Evolutionary conservation across 2,113 vertebrate species (phyloP).

Genomic region (Oreochromis spilurus): DNA sequence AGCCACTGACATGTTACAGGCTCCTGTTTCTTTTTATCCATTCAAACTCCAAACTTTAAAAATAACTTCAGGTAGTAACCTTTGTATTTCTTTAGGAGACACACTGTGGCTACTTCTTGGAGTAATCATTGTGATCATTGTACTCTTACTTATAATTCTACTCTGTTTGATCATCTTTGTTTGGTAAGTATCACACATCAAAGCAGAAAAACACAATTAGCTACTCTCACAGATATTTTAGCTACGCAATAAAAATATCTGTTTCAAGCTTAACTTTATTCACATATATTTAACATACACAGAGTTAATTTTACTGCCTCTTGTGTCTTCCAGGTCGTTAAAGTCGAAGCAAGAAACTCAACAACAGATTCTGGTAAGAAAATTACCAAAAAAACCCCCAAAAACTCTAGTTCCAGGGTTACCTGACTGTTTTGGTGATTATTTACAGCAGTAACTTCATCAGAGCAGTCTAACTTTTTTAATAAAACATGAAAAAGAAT

Average conservation of each 20-base stretch:
- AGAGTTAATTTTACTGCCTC: not conserved
- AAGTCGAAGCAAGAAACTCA: not conserved
- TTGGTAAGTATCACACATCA: not conserved
- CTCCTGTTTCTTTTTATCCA: not conserved
- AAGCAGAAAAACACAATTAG: fast-evolving
- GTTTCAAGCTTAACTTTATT: not conserved
- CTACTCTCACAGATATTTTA: not conserved
- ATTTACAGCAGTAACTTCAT: not conserved
- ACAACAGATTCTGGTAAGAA: not conserved
- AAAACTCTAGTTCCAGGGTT: not conserved
- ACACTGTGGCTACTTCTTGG: not conserved
- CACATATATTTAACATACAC: not conserved
- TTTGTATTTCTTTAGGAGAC: not conserved
- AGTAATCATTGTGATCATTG: not conserved
- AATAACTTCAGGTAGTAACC: not conserved
- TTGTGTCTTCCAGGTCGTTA: fast-evolving
- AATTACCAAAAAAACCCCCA: not conserved
- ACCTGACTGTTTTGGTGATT: fast-evolving
- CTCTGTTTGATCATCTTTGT: fast-evolving
- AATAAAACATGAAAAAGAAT: not conserved
- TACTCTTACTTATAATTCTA: fast-evolving
- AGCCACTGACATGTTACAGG: fast-evolving
- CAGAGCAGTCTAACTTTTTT: not conserved
- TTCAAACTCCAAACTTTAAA: not conserved
- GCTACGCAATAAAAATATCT: fast-evolving